Base-by-base conservation (phyloP, 2,797 vertebrate genomes). In the Syngnathus acus region DNA sequence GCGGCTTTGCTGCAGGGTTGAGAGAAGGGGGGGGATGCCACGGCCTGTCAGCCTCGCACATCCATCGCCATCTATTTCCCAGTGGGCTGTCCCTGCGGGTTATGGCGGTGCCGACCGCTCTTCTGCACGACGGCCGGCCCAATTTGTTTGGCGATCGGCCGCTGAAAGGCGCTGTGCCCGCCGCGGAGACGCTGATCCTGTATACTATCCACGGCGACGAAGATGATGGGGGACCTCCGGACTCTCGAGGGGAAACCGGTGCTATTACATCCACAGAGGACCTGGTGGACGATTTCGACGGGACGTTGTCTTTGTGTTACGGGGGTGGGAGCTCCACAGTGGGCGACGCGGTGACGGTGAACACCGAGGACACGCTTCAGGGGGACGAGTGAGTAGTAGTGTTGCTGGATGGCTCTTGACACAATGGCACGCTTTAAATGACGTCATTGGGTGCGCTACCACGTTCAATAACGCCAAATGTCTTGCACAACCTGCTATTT, bases 361-460 rank as follows among this genome's bases (percentile, higher is more conserved):
- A 96, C 68, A 87, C 85, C 0, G 94, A 97, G 87, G 85, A 93
- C 65, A 88, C 87, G 79, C 89, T 93, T 59, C 90, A 92, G 77
- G 86, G 87, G 65, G 95, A 98, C 78, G 91, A 95, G 96, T 99
- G 91, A 95, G 96, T 53, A 13, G 59, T 51, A 26, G 23, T 47
- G 16, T 16, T 47, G 45, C 14, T 16, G 37, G 11, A 9, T 23
- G 45, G 37, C 47, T 63, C 47, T 23, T 48, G 47, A 48, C 5
- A 17, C 6, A 19, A 17, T 48, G 47, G 14, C 47, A 48, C 17
- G 47, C 6, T 48, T 6, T 17, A 48, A 47, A 40, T 19, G 42
- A 43, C 42, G 21, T 21, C 10, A 11, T 26, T 16, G 5, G 26
- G 26, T 6, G 10, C 19, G 59, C 17, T 48, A 17, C 45, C 4